Conservation (phyloP, 2,797 vertebrate genomes). For the Corythornis leucogaster region DNA sequence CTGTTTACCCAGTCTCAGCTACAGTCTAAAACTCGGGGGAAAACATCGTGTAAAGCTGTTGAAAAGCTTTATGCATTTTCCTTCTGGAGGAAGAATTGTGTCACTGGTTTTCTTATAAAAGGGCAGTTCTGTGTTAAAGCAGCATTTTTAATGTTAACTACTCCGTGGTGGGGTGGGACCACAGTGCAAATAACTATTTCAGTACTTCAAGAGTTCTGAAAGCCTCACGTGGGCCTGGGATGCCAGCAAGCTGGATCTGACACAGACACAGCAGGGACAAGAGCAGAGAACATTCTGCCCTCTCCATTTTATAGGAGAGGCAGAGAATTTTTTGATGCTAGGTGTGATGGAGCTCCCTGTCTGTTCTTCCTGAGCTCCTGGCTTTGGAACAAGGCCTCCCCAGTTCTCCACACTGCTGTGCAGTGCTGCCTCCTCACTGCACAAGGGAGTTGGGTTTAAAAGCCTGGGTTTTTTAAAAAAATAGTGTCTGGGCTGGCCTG, state of each 20-base stretch:
- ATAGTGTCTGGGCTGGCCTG: slow-evolving; percentile 33
- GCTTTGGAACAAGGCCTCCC: neutral
- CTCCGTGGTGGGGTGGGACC: neutral
- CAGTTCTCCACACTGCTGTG: neutral
- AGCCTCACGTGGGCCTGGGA: fast-evolving
- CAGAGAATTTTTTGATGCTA: neutral
- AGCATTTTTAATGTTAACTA: neutral
- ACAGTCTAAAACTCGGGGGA: fast-evolving
- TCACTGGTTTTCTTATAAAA: neutral
- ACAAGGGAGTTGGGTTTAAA: slow-evolving; percentile 13
- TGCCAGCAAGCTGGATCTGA: fast-evolving
- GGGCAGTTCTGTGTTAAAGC: neutral
- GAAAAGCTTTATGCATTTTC: neutral
- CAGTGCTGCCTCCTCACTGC: neutral
- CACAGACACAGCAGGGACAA: fast-evolving
- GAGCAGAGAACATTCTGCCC: neutral
- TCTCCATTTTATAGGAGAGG: neutral
- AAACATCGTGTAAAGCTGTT: neutral
- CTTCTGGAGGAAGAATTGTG: neutral
- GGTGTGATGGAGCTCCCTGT: neutral
- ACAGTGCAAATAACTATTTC: neutral
- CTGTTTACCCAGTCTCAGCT: neutral
- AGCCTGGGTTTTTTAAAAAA: neutral
- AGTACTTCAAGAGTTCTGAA: neutral
- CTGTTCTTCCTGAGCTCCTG: neutral